Conservation (phyloP, 2,888 invertebrate species). For the Mesorhabditis belari region DNA sequence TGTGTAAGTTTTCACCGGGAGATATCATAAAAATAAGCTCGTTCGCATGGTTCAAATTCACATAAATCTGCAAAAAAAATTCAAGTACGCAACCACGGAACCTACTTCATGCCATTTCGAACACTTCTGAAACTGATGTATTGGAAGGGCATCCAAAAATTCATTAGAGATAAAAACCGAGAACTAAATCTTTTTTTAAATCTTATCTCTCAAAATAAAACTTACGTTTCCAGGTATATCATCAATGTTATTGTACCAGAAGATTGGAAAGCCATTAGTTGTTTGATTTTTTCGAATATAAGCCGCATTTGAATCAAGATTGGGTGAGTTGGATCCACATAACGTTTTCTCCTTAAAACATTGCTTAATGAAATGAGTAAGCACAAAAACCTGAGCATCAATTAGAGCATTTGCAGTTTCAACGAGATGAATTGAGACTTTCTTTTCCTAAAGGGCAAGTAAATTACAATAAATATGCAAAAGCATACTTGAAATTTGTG, state of each 20-base stretch:
- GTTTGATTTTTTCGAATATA: constrained; percentile 33
- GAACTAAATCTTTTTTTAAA: constrained; percentile 58
- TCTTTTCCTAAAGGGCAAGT: constrained; percentile 27
- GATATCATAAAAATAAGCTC: constrained; percentile 39
- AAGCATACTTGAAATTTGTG: constrained; percentile 23
- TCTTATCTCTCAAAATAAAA: no score
- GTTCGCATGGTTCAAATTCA: constrained; percentile 13
- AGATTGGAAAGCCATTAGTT: constrained; percentile 57
- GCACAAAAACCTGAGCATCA: constrained; percentile 63
- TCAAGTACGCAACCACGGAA: constrained; percentile 60
- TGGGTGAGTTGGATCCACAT: constrained; percentile 58
- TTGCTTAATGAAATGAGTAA: no score
- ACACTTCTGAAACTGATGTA: constrained; percentile 86
- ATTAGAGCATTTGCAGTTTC: constrained; percentile 82
- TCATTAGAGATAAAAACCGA: constrained; percentile 86
- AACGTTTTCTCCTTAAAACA: constrained; percentile 62
- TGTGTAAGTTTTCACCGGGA: constrained; percentile 44
- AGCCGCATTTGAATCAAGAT: constrained; percentile 5
- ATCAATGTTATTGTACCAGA: constrained; percentile 78
- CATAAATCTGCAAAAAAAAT: constrained; percentile 7
- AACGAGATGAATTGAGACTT: constrained; percentile 69
- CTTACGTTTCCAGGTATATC: constrained; percentile 70
- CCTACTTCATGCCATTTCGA: constrained; percentile 79
- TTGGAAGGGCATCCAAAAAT: constrained; percentile 93
- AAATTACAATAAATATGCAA: constrained; percentile 2